Conservation (phyloP, 2,113 vertebrate species). For the Plectropomus leopardus region DNA sequence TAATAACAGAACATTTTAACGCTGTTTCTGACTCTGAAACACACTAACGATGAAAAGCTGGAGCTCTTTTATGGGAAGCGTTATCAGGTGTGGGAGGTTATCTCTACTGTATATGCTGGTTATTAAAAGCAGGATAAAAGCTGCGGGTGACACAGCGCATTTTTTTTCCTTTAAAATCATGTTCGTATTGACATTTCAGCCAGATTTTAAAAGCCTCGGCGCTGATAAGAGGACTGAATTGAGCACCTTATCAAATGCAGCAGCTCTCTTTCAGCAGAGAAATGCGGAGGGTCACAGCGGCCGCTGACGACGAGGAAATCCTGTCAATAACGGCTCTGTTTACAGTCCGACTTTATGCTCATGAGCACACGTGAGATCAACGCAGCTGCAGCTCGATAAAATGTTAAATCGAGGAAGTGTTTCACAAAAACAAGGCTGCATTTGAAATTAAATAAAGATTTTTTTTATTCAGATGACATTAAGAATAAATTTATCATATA, state of each 20-base stretch:
- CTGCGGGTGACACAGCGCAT: background rate
- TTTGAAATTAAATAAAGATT: background rate
- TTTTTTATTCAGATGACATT: no score
- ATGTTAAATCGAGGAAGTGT: background rate
- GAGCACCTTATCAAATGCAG: slow-evolving; percentile 53
- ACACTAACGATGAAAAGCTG: slow-evolving; percentile 13
- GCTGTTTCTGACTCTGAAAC: no score
- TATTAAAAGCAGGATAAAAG: slow-evolving; percentile 54
- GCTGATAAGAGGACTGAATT: slow-evolving; percentile 62
- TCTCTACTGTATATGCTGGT: slow-evolving; percentile 51
- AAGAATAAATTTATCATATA: no score
- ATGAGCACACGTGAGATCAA: slow-evolving; percentile 1
- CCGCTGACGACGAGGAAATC: slow-evolving; percentile 6
- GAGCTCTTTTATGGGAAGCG: slow-evolving; percentile 11
- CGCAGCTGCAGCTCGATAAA: background rate
- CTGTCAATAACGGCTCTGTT: slow-evolving; percentile 25
- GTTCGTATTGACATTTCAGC: slow-evolving; percentile 62
- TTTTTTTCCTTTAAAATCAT: slow-evolving; percentile 39
- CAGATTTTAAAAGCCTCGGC: slow-evolving; percentile 50
- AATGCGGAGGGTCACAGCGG: slow-evolving; percentile 10
- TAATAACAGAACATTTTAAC: background rate
- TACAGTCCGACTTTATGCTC: background rate
- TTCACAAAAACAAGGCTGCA: background rate
- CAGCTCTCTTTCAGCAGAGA: slow-evolving; percentile 3
- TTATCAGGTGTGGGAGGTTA: slow-evolving; percentile 57